These are phyloP conservation scores for Julus scanicus DNA, from an alignment of 2,888 invertebrate genomes.

Conservation along the genomic window DNA sequence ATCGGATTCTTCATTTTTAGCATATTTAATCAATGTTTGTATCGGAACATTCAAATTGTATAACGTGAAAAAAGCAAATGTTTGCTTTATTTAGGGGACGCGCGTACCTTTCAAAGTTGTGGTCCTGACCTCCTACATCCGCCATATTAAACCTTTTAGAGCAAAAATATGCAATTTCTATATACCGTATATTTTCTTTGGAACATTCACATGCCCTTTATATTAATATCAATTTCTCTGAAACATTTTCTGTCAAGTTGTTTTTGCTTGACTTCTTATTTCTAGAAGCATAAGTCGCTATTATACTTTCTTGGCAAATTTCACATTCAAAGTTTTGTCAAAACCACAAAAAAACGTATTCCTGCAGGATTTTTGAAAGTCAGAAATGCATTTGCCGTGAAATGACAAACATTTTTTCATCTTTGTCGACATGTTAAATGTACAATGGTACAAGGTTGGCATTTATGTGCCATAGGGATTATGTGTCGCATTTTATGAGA, in stretches of 20 bases:
- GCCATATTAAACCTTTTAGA: too few relatives aligned
- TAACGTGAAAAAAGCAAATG: too few relatives aligned
- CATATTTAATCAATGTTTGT: too few relatives aligned
- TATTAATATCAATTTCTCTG: not conserved
- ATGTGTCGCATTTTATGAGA: not conserved
- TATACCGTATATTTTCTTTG: not conserved
- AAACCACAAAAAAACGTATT: not conserved
- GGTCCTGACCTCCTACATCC: too few relatives aligned
- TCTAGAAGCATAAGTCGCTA: not conserved
- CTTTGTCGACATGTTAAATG: not conserved
- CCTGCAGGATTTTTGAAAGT: not conserved
- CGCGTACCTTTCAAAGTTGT: too few relatives aligned
- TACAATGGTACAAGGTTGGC: not conserved
- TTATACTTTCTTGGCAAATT: not conserved
- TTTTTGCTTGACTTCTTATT: not conserved
- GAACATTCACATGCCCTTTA: not conserved
- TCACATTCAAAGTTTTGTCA: not conserved
- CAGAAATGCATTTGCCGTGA: not conserved
- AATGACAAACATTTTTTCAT: not conserved
- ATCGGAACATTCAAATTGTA: too few relatives aligned
- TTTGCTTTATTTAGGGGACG: too few relatives aligned
- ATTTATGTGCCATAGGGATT: not conserved
- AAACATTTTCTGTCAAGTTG: not conserved
- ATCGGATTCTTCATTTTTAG: too few relatives aligned
- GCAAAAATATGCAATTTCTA: too few relatives aligned